These are phyloP conservation scores for Melanophora roralis DNA, from an alignment of 2,888 invertebrate genomes.

Conservation along the genomic window DNA sequence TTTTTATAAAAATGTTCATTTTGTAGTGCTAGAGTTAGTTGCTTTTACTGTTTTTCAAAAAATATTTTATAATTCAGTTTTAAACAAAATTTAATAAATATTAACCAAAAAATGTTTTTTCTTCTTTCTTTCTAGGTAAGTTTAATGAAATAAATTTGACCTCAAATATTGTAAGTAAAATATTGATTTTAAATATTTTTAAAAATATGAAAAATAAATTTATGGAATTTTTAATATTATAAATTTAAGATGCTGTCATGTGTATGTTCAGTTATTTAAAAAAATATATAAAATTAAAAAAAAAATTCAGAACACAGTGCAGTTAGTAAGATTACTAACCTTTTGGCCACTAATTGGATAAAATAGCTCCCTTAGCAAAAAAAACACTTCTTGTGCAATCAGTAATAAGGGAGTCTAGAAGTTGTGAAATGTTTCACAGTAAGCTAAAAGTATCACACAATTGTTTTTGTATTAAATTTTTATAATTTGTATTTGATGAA, in stretches of 20 bases:
- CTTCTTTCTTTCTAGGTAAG: conserved; percentile 20
- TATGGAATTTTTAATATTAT: background rate
- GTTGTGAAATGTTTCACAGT: background rate
- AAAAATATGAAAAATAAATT: background rate
- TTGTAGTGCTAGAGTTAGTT: no score
- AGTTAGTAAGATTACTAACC: conserved; percentile 31
- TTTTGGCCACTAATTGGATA: conserved; percentile 19
- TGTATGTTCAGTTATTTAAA: no score
- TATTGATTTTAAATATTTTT: background rate
- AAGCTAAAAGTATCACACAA: no score
- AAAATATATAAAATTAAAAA: background rate
- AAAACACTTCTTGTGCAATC: background rate
- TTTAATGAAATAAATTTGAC: background rate
- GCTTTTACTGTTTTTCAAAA: no score
- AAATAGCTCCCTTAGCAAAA: background rate
- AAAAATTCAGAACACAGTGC: background rate
- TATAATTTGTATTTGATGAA: no score
- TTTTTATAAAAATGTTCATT: no score
- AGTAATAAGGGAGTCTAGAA: background rate
- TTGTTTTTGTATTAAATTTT: no score
- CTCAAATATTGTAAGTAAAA: conserved; percentile 7
- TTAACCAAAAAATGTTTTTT: background rate
- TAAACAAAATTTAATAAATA: background rate
- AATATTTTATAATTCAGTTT: no score
- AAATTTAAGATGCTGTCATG: no score